These are phyloP conservation scores for Aplidium turbinatum DNA, from an alignment of 23 tunicate genomes.

Conservation along the genomic window DNA sequence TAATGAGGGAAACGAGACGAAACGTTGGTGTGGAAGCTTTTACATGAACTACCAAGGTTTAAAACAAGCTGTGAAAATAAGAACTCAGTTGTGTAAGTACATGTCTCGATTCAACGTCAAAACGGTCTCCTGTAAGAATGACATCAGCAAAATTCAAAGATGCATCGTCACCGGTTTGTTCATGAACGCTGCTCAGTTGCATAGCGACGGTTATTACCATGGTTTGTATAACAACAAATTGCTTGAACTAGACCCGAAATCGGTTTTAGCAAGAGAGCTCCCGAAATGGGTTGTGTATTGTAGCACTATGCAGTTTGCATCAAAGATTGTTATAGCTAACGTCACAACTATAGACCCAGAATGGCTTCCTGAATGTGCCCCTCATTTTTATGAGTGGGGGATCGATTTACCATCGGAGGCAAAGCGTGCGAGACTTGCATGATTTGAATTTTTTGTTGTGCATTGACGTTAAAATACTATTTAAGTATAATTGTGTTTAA, in stretches of 20 bases:
- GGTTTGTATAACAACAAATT: slow-evolving; percentile 42
- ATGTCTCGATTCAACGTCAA: slow-evolving; percentile 57
- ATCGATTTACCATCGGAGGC: background rate
- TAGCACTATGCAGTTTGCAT: slow-evolving; percentile 52
- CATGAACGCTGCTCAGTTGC: slow-evolving; percentile 78
- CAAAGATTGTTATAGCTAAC: slow-evolving; percentile 55
- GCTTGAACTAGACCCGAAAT: slow-evolving; percentile 71
- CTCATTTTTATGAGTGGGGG: slow-evolving; percentile 74
- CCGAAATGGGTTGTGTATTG: slow-evolving; percentile 80
- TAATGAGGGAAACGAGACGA: slow-evolving; percentile 72
- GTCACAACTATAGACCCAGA: slow-evolving; percentile 80
- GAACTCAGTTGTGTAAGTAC: slow-evolving; percentile 58
- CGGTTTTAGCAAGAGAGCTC: slow-evolving; percentile 55
- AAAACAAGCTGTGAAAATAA: slow-evolving; percentile 58
- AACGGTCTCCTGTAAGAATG: slow-evolving; percentile 37
- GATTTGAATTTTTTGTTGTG: background rate
- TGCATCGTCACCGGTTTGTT: slow-evolving; percentile 85
- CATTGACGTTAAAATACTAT: too few species aligned
- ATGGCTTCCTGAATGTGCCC: slow-evolving; percentile 83
- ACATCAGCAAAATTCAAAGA: slow-evolving; percentile 51
- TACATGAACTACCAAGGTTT: slow-evolving; percentile 62
- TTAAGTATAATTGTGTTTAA: too few species aligned
- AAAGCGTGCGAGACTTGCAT: slow-evolving; percentile 8
- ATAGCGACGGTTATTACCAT: slow-evolving; percentile 69
- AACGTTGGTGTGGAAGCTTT: slow-evolving; percentile 61